A percentile compares a stretch with the other conserved stretches of the same genome.
Evolutionary conservation across 1,140 invertebrate genomes (phyloP).

Genomic region (Drosophila grimshawi): DNA sequence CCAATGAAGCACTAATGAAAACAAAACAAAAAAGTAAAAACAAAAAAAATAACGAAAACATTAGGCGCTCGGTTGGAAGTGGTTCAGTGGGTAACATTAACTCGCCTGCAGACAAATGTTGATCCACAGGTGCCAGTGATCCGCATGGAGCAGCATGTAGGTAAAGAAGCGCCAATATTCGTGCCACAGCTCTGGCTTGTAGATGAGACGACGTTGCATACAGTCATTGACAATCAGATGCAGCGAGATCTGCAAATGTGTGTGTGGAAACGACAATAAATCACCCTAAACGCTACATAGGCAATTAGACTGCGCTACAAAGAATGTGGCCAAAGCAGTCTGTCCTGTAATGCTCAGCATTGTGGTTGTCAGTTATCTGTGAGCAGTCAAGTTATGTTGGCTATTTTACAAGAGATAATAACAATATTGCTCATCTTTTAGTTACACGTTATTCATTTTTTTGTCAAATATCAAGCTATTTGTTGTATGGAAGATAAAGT

Average conservation of each 20-base stretch:
- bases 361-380: no score
- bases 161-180: slow-evolving; percentile 91
- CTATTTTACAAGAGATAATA: no score
- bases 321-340: background rate
- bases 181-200: slow-evolving; percentile 87
- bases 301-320: slow-evolving; percentile 25
- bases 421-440: no score
- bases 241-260: slow-evolving; percentile 85
- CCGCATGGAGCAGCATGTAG: slow-evolving; percentile 94
- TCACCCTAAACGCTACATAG: slow-evolving; percentile 24
- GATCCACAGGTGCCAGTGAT: slow-evolving; percentile 87
- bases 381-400: no score
- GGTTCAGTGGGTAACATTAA: background rate
- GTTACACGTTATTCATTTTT: no score
- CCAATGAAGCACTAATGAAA: slow-evolving; percentile 88
- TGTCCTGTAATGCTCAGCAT: background rate
- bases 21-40: slow-evolving; percentile 57
- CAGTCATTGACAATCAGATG: slow-evolving; percentile 85
- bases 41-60: background rate
- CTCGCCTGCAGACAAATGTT: slow-evolving; percentile 86
- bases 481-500: no score
- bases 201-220: slow-evolving; percentile 87
- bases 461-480: no score
- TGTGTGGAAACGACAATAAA: slow-evolving; percentile 2
- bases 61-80: background rate